phyloP scores from a whole-genome alignment of 2,113 vertebrate genomes.

The Paradisaea rubra region DNA sequence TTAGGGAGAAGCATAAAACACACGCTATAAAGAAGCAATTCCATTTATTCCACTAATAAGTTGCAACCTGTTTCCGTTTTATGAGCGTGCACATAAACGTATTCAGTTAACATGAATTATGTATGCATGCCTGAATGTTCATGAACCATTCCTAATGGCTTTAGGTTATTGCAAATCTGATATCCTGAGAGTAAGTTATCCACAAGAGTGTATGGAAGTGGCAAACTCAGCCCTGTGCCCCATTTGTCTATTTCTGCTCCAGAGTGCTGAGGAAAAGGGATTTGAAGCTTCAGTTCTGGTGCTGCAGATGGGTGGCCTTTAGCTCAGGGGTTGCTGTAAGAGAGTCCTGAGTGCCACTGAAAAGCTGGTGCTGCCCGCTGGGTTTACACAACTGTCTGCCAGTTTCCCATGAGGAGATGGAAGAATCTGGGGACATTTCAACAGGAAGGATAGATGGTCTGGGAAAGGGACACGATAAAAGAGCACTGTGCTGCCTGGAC shows the following conservation, averaged over 20 bases:
- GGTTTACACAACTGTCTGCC: neutral
- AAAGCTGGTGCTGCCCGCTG: neutral
- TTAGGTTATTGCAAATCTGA: conserved; percentile 13
- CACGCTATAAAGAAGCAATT: neutral
- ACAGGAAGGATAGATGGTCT: neutral
- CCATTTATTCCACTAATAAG: conserved; percentile 26
- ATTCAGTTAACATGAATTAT: conserved; percentile 25
- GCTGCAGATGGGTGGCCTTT: neutral
- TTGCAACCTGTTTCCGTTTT: conserved; percentile 24
- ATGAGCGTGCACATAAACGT: neutral
- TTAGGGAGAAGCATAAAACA: neutral
- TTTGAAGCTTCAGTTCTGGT: neutral
- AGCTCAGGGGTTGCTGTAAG: neutral
- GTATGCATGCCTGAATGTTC: conserved; percentile 4
- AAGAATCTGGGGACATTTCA: neutral
- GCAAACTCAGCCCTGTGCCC: neutral
- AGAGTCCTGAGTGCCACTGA: neutral
- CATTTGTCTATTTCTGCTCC: neutral
- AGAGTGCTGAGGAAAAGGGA: neutral
- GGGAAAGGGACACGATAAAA: neutral
- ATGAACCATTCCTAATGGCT: conserved; percentile 9
- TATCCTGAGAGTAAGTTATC: neutral
- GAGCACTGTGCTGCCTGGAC: neutral
- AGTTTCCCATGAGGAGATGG: neutral
- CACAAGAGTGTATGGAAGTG: neutral